Evolutionary conservation across 1,140 invertebrate species (phyloP).

Genomic region (Orchestia grillus): DNA sequence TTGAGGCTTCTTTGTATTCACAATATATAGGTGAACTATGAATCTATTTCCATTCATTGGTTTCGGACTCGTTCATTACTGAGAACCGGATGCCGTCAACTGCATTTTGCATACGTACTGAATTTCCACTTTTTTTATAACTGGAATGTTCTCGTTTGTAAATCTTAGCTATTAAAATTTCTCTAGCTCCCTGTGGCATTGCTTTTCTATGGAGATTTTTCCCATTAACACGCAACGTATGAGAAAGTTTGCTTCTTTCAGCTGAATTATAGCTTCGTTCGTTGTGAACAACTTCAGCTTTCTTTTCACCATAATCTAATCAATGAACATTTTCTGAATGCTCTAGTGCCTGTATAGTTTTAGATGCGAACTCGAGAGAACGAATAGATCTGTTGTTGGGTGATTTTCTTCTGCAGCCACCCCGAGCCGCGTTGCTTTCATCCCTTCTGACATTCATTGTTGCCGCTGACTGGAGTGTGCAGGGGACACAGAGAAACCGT

Average conservation of each 20-base stretch:
- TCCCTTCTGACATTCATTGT: constrained; percentile 23
- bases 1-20: background rate
- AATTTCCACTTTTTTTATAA: background rate
- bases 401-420: background rate
- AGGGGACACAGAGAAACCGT: background rate
- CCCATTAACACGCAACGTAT: background rate
- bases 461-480: background rate
- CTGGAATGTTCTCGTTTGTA: background rate
- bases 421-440: background rate
- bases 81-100: background rate
- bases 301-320: background rate
- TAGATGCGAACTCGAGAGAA: background rate
- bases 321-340: background rate
- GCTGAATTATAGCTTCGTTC: background rate
- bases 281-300: background rate
- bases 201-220: background rate
- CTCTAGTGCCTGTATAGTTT: background rate
- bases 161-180: background rate
- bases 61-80: background rate
- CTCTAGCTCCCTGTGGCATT: background rate
- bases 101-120: background rate
- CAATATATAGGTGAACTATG: background rate
- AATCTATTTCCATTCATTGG: background rate
- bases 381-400: background rate
- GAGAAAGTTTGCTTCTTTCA: background rate